Conservation (phyloP, 2,113 vertebrate species). For the Polypterus senegalus region DNA sequence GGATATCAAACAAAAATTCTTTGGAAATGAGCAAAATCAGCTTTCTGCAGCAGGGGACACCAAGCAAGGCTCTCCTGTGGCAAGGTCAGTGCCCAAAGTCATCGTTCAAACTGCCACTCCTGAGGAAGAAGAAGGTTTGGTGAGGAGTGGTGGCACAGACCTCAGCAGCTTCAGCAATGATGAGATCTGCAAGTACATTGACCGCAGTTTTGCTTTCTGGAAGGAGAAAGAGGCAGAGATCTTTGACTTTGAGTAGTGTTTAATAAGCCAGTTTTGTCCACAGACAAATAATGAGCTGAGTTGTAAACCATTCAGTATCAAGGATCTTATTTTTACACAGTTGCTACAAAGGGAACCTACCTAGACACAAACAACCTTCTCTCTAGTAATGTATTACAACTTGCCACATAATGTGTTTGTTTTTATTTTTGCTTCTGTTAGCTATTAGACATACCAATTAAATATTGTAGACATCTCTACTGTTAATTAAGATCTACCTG, state of each 20-base stretch:
- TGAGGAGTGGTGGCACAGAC: constrained; percentile 27
- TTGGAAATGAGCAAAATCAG: constrained; percentile 38
- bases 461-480: too few species aligned
- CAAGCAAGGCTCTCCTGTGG: constrained; percentile 27
- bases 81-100: constrained; percentile 35
- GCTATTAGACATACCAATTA: too few species aligned
- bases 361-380: too few species aligned
- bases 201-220: constrained; percentile 94
- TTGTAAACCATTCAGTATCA: too few species aligned
- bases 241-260: constrained; percentile 64
- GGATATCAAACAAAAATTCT: constrained; percentile 78
- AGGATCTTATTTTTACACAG: too few species aligned
- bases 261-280: too few species aligned
- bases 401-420: too few species aligned
- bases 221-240: constrained; percentile 94
- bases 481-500: too few species aligned
- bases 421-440: too few species aligned
- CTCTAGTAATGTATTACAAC: too few species aligned
- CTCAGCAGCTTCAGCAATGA: constrained; percentile 55
- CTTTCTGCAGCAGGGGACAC: constrained; percentile 18
- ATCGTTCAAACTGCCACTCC: constrained; percentile 34
- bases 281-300: too few species aligned
- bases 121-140: constrained; percentile 21
- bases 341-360: too few species aligned
- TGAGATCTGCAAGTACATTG: constrained; percentile 83